Base-by-base conservation (phyloP, 2,797 vertebrate species). In the Syngnathus acus region DNA sequence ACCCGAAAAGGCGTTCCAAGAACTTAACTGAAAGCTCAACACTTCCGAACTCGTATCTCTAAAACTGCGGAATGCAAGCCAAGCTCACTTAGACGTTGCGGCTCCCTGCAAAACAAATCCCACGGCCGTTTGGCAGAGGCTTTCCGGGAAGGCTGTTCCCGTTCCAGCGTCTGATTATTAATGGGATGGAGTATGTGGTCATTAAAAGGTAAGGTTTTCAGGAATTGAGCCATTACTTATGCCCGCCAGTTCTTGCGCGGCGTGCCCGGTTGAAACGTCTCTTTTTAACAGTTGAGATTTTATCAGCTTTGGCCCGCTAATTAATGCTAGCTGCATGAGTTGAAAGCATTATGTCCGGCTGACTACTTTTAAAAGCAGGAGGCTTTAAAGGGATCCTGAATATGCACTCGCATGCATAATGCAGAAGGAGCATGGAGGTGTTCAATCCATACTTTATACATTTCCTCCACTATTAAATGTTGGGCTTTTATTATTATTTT, bases 241-340 rank as follows among this genome's bases (percentile, higher is more conserved):
- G 23, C 64, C 63, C 32, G n/a, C 47, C 26, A n/a, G 60, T 23
- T 62, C 40, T 43, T 23, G 40, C 38, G 4, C 38, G 19, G 19
- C 32, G 19, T 21, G 39, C 38, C 21, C 13, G 42, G 6, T 43
- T 62, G 60, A 62, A 45, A 62, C 60, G 10, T 62, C 60, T 42
- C 59, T 45, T 43, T 57, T 62, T 62, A 62, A 43, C 60, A 62
- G 60, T 62, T 43, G 60, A 48, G 62, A 64, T 64, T 64, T 48
- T 10, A 64, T 51, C 63, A 38, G 63, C 23, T 38, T 51, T n/a
- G 21, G 32, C 47, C 45, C 32, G 16, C 32, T 64, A 50, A 64
- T 62, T 62, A 62, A 62, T 62, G 60, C n/a, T 62, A 62, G 60
- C n/a, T 45, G 42, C 21, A 62, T 9, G 60, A 62, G 60, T 23